Evolutionary conservation across 1,140 invertebrate species (phyloP).

Genomic region (Ceratina calcarata): DNA sequence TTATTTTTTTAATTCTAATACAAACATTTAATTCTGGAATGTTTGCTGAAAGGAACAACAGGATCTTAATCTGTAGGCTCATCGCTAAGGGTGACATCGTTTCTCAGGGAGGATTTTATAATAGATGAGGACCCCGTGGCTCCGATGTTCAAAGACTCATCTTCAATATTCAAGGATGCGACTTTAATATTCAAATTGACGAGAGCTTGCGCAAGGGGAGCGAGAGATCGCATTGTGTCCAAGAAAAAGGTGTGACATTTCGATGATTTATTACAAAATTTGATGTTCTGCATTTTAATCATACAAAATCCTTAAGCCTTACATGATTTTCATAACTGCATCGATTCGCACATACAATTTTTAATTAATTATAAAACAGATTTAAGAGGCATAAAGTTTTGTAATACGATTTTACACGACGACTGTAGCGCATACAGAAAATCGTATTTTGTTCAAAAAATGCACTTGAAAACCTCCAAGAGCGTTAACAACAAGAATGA

Average conservation of each 20-base stretch:
- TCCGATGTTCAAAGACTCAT: conserved; percentile 35
- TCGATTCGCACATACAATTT: no score
- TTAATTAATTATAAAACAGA: no score
- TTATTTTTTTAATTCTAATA: not conserved
- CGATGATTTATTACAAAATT: not conserved
- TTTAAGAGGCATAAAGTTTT: no score
- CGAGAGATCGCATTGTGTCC: conserved; percentile 7
- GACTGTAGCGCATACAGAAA: not conserved
- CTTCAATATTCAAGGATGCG: conserved; percentile 46
- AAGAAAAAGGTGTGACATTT: not conserved
- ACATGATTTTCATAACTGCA: no score
- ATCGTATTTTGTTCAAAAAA: not conserved
- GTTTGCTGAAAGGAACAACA: conserved; percentile 11
- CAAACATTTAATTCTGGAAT: not conserved
- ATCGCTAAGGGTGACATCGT: not conserved
- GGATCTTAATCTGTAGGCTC: conserved; percentile 24
- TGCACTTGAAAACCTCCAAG: not conserved
- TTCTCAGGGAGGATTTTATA: conserved; percentile 19
- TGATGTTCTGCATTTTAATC: no score
- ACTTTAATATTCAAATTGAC: conserved; percentile 55
- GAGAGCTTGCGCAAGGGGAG: conserved; percentile 3
- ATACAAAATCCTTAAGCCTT: no score
- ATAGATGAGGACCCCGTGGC: conserved; percentile 30
- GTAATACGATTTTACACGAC: no score
- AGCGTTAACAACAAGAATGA: not conserved